Evolutionary conservation across 2,888 invertebrate species (phyloP).

Genomic region (Epirrhoe tristata): DNA sequence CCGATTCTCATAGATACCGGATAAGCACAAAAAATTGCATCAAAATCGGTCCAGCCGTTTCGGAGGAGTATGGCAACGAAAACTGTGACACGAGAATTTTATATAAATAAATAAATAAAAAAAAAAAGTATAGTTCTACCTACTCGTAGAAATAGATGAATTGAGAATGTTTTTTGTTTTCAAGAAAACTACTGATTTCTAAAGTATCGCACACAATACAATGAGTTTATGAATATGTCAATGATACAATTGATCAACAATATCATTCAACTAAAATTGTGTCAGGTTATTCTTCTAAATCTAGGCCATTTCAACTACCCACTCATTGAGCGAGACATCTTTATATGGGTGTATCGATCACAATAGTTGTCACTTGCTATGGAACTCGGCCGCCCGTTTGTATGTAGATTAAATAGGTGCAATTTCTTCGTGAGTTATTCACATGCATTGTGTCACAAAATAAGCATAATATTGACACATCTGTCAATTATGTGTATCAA

Average conservation of each 20-base stretch:
- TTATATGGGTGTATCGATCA: constrained; percentile 23
- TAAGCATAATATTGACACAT: background rate
- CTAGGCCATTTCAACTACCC: constrained; percentile 27
- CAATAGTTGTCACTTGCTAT: constrained; percentile 32
- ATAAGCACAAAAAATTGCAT: too few species aligned
- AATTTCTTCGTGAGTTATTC: constrained; percentile 25
- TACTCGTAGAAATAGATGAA: background rate
- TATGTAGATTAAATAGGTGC: constrained; percentile 34
- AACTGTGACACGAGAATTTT: too few species aligned
- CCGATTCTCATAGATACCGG: too few species aligned
- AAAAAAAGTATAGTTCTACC: too few species aligned
- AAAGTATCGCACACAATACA: constrained; percentile 1
- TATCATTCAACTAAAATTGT: constrained; percentile 12
- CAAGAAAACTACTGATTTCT: background rate
- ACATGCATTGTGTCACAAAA: constrained; percentile 17
- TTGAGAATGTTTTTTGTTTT: background rate
- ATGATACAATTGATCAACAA: constrained; percentile 24
- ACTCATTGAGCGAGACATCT: constrained; percentile 23
- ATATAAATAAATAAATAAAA: too few species aligned
- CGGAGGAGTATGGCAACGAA: too few species aligned
- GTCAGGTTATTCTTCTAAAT: constrained; percentile 27
- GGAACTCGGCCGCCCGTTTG: constrained; percentile 34
- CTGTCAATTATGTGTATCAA: background rate
- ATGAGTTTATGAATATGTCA: background rate
- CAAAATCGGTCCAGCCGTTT: too few species aligned